Evolutionary conservation across 2,113 vertebrate genomes (phyloP), one percentile per base, ranked within the genome.

Genomic region (Eolophus roseicapilla): DNA sequence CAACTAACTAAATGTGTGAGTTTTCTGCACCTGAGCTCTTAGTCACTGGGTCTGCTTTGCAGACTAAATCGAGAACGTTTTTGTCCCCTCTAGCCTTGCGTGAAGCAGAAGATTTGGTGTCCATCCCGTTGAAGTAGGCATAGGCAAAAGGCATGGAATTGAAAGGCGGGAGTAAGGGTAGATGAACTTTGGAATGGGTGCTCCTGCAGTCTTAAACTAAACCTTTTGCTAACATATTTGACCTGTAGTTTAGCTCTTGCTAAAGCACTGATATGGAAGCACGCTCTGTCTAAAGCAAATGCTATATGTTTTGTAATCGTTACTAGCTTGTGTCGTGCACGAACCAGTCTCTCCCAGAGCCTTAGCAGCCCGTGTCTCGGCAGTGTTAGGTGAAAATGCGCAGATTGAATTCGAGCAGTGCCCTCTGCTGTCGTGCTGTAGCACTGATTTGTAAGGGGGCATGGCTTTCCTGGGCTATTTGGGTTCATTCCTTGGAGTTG

Each of bases 311-410:
- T 28, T 64, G 71, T 24, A 29, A 19, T 27, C 13, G 27, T 44
- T 80, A 13, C 0, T 17, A 18, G 33, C 11, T 33, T 14, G 37
- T 29, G 49, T 64, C 0, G 1, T 5, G 19, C 28, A 4, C 10
- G 33, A 55, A 2, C 11, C 17, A 0, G 10, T 14, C 12, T 37
- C 11, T 79, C 15, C 41, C 4, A 0, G 1, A 59, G 74, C 60
- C 35, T 9, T 1, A 27, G 1, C 18, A 37, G 62, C 24, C 10
- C 4, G 9, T 73, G 31, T 33, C 15, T 4, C 21, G 28, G 41
- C 50, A 16, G 43, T 4, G 12, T 5, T 3, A 5, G 70, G 18
- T 20, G 49, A 46, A 9, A 4, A 2, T 0, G 13, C 11, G 10
- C 23, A 1, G 71, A 2, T 7, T 39, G 71, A 83, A 25, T 69